phyloP scores from a whole-genome alignment of 2,888 invertebrate species.

The Heliconius sara region DNA sequence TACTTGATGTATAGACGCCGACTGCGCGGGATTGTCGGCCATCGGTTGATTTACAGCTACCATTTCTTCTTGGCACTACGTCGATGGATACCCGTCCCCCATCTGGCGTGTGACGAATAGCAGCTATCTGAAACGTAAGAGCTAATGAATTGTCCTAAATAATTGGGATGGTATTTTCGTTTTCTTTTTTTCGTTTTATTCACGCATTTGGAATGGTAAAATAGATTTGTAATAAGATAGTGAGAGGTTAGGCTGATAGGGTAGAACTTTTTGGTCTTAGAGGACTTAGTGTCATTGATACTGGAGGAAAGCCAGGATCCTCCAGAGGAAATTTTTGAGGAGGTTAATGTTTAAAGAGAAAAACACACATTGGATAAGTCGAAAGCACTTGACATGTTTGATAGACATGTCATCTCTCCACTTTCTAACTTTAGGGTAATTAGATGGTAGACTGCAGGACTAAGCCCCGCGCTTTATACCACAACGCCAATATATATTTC shows the following conservation, averaged over 20 bases:
- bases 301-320: no score
- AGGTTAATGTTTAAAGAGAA: no score
- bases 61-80: conserved; percentile 81
- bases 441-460: no score
- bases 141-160: conserved; percentile 84
- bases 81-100: conserved; percentile 79
- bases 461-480: neutral
- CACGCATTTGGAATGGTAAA: neutral
- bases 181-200: neutral
- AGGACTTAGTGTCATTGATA: no score
- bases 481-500: no score
- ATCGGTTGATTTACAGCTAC: conserved; percentile 79
- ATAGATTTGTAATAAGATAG: neutral
- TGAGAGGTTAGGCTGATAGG: neutral
- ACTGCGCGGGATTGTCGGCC: conserved; percentile 81
- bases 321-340: no score
- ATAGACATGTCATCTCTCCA: neutral
- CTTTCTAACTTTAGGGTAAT: neutral
- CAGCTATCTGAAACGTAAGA: conserved; percentile 75
- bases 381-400: no score
- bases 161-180: conserved; percentile 74
- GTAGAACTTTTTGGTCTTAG: no score
- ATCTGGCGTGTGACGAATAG: conserved; percentile 76
- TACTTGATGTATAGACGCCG: conserved; percentile 83
- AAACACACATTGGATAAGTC: no score